phyloP scores from a whole-genome alignment of 2,797 vertebrate genomes.

The Macropodus opercularis region DNA sequence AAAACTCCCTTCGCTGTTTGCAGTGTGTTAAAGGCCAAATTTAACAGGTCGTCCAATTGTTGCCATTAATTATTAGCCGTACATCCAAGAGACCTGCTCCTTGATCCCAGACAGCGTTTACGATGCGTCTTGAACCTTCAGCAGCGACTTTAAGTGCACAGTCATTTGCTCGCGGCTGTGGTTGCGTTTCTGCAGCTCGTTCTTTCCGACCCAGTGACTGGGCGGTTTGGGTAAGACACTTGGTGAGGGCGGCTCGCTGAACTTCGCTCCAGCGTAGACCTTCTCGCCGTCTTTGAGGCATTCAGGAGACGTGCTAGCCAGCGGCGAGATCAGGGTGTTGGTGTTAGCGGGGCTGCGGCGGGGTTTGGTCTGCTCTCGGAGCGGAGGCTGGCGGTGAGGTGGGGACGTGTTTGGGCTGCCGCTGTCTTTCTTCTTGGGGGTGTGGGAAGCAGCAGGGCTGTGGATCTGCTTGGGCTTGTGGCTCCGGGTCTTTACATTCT shows the following conservation, averaged over 20 bases:
- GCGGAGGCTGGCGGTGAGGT: slow-evolving; percentile 51
- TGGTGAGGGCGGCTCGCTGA: slow-evolving; percentile 94
- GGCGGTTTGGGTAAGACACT: slow-evolving; percentile 95
- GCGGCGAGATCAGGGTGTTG: slow-evolving; percentile 68
- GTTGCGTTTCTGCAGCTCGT: slow-evolving; percentile 74
- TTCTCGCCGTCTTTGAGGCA: slow-evolving; percentile 85
- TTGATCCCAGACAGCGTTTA: slow-evolving; percentile 40
- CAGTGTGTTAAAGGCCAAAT: slow-evolving; percentile 71
- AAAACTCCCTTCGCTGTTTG: slow-evolving; percentile 75
- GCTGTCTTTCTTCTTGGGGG: slow-evolving; percentile 79
- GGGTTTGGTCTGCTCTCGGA: slow-evolving; percentile 82
- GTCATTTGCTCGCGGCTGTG: slow-evolving; percentile 90
- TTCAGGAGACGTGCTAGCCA: slow-evolving; percentile 67
- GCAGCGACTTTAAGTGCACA: slow-evolving; percentile 90
- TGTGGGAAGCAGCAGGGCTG: slow-evolving; percentile 56
- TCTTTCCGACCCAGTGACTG: slow-evolving; percentile 91
- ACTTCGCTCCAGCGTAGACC: slow-evolving; percentile 93
- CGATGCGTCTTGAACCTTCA: slow-evolving; percentile 86
- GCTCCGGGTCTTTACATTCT: slow-evolving; percentile 39
- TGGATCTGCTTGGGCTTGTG: slow-evolving; percentile 58
- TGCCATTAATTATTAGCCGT: background rate
- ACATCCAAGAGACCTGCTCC: background rate
- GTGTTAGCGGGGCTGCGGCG: slow-evolving; percentile 80
- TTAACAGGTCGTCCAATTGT: slow-evolving; percentile 17
- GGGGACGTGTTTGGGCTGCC: slow-evolving; percentile 76